Base-by-base conservation (phyloP, 2,797 vertebrate species). In the Borostomias antarcticus region DNA sequence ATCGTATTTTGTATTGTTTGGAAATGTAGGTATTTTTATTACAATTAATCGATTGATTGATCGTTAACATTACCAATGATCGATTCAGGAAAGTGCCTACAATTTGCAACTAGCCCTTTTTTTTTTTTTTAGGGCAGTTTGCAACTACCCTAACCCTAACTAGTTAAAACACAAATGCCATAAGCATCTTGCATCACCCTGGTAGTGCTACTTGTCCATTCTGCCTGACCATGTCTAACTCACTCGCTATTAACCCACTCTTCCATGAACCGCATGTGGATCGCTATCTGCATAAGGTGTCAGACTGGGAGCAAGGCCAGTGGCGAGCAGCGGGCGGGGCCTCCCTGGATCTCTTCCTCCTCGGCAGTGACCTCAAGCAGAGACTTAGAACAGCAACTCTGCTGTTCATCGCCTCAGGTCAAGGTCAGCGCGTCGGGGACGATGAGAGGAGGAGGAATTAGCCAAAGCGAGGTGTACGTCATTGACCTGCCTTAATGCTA, bases 401-500 rank as follows among this genome's bases (percentile, higher is more conserved):
- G 4, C 43, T 28, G 30, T 68, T 68, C 56, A 61, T 33, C 43
- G 43, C 32, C 19, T n/a, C 28, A 29, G 32, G 37, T 15, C 28
- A 26, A 64, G 64, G 53, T 58, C 15, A 67, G 35, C 50, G 23
- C n/a, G n/a, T n/a, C n/a, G n/a, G n/a, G n/a, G n/a, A n/a, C n/a
- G n/a, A n/a, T n/a, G n/a, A 30, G 23, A 45, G 47, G 58, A 63
- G n/a, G n/a, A 51, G 37, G 40, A 65, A 52, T 51, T 50, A 54
- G n/a, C n/a, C n/a, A n/a, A n/a, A 4, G 7, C 65, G 19, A 66
- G 25, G 19, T 50, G 30, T 43, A 57, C 1, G 3, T 66, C 85
- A 80, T 86, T 86, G 79, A 79, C 45, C 23, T 8, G 25, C 48
- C 30, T 50, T 48, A 69, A 4, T 29, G 83, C 80, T 80, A 74